Conservation (phyloP, 2,797 vertebrate genomes). For the Columba guinea region DNA sequence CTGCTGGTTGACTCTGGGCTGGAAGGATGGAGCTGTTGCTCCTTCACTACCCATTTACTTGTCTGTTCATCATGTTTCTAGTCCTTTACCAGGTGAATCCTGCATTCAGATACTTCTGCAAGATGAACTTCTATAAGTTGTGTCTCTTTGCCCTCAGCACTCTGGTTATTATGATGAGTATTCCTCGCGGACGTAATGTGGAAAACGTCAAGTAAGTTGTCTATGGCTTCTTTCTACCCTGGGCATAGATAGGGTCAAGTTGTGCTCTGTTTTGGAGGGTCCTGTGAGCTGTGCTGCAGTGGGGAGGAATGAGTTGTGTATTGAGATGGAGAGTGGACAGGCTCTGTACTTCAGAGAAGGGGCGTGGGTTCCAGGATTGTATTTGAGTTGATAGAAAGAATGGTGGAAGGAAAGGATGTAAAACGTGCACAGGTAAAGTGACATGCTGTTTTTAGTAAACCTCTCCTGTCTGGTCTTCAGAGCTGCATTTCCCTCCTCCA, state of each 20-base stretch:
- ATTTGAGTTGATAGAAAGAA: neutral
- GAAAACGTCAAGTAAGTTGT: conserved; percentile 21
- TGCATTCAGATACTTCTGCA: conserved; percentile 44
- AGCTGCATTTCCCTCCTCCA: neutral
- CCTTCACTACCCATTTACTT: conserved; percentile 16
- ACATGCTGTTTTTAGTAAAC: neutral
- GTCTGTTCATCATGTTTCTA: neutral
- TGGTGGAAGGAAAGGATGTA: neutral
- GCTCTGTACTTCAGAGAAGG: neutral
- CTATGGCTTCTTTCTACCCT: neutral
- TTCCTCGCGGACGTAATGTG: neutral
- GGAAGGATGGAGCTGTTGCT: conserved; percentile 22
- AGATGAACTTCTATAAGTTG: conserved; percentile 21
- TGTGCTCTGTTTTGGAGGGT: neutral
- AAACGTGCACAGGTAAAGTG: neutral
- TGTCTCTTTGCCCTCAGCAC: neutral
- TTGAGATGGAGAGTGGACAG: neutral
- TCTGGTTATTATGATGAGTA: neutral
- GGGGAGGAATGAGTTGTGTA: neutral
- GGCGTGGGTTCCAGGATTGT: neutral
- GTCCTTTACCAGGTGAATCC: conserved; percentile 36
- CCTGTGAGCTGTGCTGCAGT: neutral
- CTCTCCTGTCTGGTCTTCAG: neutral
- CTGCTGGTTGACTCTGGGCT: neutral
- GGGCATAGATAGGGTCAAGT: neutral